Evolutionary conservation across 2,113 vertebrate species (phyloP), one percentile per base, ranked within the genome.

Genomic region (Struthidea cinerea): DNA sequence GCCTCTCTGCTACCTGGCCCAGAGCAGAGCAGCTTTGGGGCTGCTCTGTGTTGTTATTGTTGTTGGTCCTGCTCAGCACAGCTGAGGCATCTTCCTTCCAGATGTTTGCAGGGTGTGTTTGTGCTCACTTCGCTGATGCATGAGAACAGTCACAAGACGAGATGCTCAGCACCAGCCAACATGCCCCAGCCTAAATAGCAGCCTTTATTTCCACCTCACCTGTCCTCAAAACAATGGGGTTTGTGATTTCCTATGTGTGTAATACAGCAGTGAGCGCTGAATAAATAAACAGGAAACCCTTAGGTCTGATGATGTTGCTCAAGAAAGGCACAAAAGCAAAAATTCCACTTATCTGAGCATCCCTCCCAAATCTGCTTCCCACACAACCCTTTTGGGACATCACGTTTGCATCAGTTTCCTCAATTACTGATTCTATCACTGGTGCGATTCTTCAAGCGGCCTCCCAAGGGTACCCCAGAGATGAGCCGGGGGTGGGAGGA

Each of bases 341-440:
- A 92, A 92, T 87, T 80, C 77, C 90, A 94, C 82, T 83, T 73
- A 53, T 50, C 75, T 76, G 93, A 93, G 93, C 94, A 87, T 79
- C 91, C 90, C 92, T 96, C 95, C 94, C 95, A 95, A 84, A 60
- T 67, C n/a, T 89, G 60, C 95, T 96, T 94, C 93, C 87, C 91
- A 88, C 89, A 91, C 96, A 94, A 95, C 91, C 91, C 91, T 94
- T 94, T 88, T 39, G 89, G 95, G 95, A 96, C 81, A 95, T 68
- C 95, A 94, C 67, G 28, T 94, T 95, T 96, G 78, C 92, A 95
- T 42, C 95, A 69, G 78, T 95, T 96, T 95, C 94, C 93, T 96
- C 94, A 89, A 95, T 96, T 73, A 96, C 82, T 2, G 33, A 46
- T 53, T 86, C 91, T 56, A 71, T 88, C 86, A 83, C 83, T 61